A percentile compares a stretch with the other conserved stretches of the same genome.
These are phyloP conservation scores for Tetramorium simillimum DNA, from an alignment of 1,140 invertebrate genomes.

Conservation along the genomic window DNA sequence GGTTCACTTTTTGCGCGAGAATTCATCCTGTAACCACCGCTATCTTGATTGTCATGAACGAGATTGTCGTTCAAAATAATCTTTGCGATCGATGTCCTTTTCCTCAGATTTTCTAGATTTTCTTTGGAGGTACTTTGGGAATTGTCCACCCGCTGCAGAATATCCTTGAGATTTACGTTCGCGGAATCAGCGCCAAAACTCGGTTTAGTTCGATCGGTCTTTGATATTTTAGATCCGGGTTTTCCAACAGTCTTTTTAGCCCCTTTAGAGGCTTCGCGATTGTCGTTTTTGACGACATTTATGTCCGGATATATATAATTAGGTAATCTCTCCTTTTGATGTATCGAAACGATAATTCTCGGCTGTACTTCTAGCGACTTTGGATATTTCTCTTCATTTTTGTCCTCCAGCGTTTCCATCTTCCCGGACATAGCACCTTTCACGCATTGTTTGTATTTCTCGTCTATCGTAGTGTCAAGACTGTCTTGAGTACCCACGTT, in stretches of 20 bases:
- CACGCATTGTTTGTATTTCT: constrained; percentile 83
- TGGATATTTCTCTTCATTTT: constrained; percentile 32
- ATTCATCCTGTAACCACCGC: constrained; percentile 62
- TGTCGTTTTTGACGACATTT: constrained; percentile 23
- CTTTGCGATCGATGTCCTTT: constrained; percentile 81
- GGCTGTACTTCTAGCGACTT: not conserved
- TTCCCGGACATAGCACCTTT: constrained; percentile 73
- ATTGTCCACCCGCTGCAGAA: constrained; percentile 77
- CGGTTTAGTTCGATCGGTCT: constrained; percentile 18
- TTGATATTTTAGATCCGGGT: constrained; percentile 32
- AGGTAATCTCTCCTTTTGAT: constrained; percentile 75
- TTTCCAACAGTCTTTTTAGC: constrained; percentile 43
- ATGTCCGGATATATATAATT: constrained; percentile 74
- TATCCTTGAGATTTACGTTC: constrained; percentile 79
- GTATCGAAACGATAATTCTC: not conserved
- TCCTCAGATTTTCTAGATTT: constrained; percentile 81
- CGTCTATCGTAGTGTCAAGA: constrained; percentile 79
- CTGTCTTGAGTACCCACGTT: constrained; percentile 54
- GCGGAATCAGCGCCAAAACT: not conserved
- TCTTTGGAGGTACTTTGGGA: constrained; percentile 77
- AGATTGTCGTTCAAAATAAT: constrained; percentile 81
- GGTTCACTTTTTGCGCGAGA: constrained; percentile 67
- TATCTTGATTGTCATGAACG: constrained; percentile 72
- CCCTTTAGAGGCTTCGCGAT: constrained; percentile 39
- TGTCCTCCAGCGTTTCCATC: not conserved